Evolutionary conservation across 2,888 invertebrate genomes (phyloP), one percentile per base, ranked within the genome.

Genomic region (Pristionchus fissidentatus): DNA sequence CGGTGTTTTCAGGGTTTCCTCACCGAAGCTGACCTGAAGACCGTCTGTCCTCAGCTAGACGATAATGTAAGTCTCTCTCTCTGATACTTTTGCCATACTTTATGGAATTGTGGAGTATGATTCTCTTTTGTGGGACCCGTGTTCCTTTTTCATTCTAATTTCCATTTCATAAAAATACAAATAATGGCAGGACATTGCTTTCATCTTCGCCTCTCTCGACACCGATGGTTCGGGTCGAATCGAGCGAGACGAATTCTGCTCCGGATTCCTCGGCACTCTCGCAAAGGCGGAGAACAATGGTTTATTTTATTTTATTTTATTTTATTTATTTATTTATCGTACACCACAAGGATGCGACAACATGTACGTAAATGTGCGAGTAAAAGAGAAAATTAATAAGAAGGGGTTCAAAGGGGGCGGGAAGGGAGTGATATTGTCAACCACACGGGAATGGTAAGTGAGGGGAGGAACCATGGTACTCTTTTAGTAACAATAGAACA

Each of bases 1-100:
- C 55, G n/a, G 13, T 35, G 3, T 93, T 19, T 80, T 57, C 43
- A 81, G 73, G 83, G 93, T 4, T 93, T 90, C 87, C 92, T 93
- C 43, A 93, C 93, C 70, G 90, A 93, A 87, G 88, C 90, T 0
- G 93, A 93, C 85, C 89, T 93, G 41, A 90, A 92, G 35, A 88
- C 88, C 35, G 92, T 93, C 43, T 93, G 93, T 84, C 90, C 92
- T 1, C 93, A 93, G 57, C 90, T 93, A 41, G 91, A 88, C 57
- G 85, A 87, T 35, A 85, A 86, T 55, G 89, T 87, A 26, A 52
- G 79, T 3, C 38, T 8, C 26, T 73, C 2, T 15, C 22, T 32
- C 8, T 38, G 8, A 22, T 15, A 41, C 38, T 38, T 38, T 38
- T 38, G 29, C 32, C 3, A 26, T 62, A n/a, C n/a, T n/a, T n/a